Conservation (phyloP, 2,888 invertebrate genomes). For the Arrhopalites spinosus region DNA sequence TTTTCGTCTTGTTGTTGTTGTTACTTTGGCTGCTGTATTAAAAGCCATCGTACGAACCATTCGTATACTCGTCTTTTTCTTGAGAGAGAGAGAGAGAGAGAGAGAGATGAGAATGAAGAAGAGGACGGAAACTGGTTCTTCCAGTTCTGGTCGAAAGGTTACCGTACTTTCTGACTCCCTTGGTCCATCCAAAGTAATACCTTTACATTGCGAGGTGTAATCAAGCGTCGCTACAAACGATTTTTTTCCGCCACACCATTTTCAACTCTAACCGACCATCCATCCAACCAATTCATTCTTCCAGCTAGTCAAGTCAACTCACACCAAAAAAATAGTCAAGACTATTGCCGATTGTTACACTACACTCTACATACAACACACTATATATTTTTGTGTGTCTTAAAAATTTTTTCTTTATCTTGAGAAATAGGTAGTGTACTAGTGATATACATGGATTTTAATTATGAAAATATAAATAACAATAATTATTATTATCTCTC, state of each 20-base stretch:
- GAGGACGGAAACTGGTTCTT: slow-evolving; percentile 39
- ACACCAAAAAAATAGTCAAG: no score
- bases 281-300: not conserved
- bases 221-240: slow-evolving; percentile 41
- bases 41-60: not conserved
- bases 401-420: no score
- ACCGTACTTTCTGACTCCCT: slow-evolving; percentile 46
- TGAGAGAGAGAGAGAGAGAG: not conserved
- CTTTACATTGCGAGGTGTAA: slow-evolving; percentile 39
- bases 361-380: no score
- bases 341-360: no score
- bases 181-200: not conserved
- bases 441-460: no score
- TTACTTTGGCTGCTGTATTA: not conserved
- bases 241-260: slow-evolving; percentile 26
- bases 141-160: slow-evolving; percentile 55
- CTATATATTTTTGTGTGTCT: no score
- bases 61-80: not conserved
- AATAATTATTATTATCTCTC: no score
- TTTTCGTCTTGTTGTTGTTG: not conserved
- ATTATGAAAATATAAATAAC: no score
- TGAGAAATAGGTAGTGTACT: no score
- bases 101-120: not conserved
- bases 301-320: not conserved
- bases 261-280: not conserved